phyloP scores from a whole-genome alignment of 2,888 invertebrate species.

The Plebejus melissa region DNA sequence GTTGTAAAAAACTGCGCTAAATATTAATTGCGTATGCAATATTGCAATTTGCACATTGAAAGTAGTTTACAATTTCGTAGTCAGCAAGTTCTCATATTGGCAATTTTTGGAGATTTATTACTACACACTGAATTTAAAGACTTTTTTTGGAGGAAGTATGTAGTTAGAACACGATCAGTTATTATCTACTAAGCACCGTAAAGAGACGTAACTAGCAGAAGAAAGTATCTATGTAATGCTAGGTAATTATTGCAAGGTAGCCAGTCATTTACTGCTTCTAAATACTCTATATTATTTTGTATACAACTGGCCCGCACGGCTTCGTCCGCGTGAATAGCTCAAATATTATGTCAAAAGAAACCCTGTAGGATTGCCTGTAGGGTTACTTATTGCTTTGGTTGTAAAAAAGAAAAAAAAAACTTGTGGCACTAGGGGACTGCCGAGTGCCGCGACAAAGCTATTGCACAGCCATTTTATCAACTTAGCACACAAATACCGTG shows the following conservation, averaged over 20 bases:
- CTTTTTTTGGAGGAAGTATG: not conserved
- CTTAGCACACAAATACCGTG: too few species aligned
- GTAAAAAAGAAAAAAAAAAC: too few species aligned
- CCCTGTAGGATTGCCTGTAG: too few species aligned
- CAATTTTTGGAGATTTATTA: not conserved
- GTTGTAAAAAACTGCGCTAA: not conserved
- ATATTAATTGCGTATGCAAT: not conserved
- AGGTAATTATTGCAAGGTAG: not conserved
- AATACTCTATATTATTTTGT: not conserved
- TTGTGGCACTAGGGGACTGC: too few species aligned
- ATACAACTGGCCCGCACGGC: too few species aligned
- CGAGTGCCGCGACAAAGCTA: too few species aligned
- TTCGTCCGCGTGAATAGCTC: too few species aligned
- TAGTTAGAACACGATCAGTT: not conserved
- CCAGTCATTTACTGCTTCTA: not conserved
- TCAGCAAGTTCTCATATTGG: not conserved
- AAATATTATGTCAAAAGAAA: too few species aligned
- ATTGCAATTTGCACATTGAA: not conserved
- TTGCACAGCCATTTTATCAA: too few species aligned
- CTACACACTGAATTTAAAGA: not conserved
- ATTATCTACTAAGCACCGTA: not conserved
- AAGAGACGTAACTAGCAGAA: constrained; percentile 2
- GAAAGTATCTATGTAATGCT: not conserved
- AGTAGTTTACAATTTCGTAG: not conserved
- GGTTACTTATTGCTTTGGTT: too few species aligned